A percentile compares a stretch with the other conserved stretches of the same genome.
Conservation (phyloP, 1,140 invertebrate species). For the Trichonephila clavata region DNA sequence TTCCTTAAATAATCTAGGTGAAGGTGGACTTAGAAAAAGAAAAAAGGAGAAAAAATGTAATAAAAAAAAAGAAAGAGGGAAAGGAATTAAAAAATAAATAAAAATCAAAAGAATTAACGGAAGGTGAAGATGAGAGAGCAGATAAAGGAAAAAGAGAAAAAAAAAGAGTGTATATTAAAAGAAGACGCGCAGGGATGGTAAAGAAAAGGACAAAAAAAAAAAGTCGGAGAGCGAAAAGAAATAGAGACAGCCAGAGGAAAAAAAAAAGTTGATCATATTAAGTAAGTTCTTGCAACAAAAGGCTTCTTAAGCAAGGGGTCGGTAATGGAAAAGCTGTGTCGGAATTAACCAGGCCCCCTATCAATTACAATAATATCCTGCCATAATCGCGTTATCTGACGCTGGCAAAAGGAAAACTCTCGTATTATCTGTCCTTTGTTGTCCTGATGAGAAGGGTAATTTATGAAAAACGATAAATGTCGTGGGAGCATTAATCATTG, state of each 20-base stretch:
- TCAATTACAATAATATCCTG: slow-evolving; percentile 76
- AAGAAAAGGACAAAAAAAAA: not conserved
- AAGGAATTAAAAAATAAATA: slow-evolving; percentile 53
- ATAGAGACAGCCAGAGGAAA: slow-evolving; percentile 32
- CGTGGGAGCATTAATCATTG: slow-evolving; percentile 73
- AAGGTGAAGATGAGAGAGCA: slow-evolving; percentile 64
- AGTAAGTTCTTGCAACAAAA: slow-evolving; percentile 67
- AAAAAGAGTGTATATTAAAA: slow-evolving; percentile 53
- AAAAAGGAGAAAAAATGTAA: slow-evolving; percentile 22
- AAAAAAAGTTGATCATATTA: slow-evolving; percentile 72
- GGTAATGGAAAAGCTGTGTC: slow-evolving; percentile 76
- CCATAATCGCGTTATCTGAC: slow-evolving; percentile 74
- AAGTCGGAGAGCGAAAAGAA: not conserved
- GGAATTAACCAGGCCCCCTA: slow-evolving; percentile 75
- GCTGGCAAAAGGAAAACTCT: slow-evolving; percentile 65
- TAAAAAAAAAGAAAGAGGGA: slow-evolving; percentile 36
- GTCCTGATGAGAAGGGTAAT: slow-evolving; percentile 74
- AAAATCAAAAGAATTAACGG: slow-evolving; percentile 61
- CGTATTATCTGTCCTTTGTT: slow-evolving; percentile 64
- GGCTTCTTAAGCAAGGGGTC: slow-evolving; percentile 65
- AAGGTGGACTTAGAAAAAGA: not conserved
- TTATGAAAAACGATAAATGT: slow-evolving; percentile 77
- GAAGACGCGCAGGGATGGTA: slow-evolving; percentile 32
- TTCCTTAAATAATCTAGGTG: slow-evolving; percentile 28
- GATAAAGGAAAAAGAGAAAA: not conserved